Evolutionary conservation across 2,797 vertebrate species (phyloP), one percentile per base, ranked within the genome.

Genomic region (Rhinatrema bivittatum): DNA sequence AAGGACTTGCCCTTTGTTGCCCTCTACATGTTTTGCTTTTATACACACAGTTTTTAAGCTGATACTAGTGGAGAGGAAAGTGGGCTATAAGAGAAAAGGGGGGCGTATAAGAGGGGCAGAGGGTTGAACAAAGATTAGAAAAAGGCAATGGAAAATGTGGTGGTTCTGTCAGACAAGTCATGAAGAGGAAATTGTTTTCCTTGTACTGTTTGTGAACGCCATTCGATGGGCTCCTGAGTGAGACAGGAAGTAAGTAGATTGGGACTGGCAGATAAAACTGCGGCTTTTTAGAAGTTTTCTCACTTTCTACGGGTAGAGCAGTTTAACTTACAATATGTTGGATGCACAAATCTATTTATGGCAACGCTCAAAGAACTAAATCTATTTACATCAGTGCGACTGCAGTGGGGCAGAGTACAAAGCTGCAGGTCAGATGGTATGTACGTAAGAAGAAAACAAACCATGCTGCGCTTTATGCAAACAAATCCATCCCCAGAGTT

Each of bases 1-100:
- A 46, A 58, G 49, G 62, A 43, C 58, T 62, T 73, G 50, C 45
- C 53, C 50, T 31, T 22, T 30, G 47, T 31, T 61, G 53, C 48
- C 56, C 49, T 38, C 20, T 2, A n/a, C n/a, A n/a, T n/a, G n/a
- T n/a, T n/a, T n/a, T 30, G 14, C n/a, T 40, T 17, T 56, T 61
- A 50, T 36, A 21, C 28, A 45, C 46, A 20, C 34, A 21, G 16
- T 46, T 13, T 17, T 16, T 14, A 32, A 18, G 23, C 9, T 9
- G 8, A 14, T 18, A 31, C 24, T n/a, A 17, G 28, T 36, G 5
- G 19, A 5, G 4, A 3, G 2, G 16, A 20, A 33, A n/a, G 34
- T 48, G n/a, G 15, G 13, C 47, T 19, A 7, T 17, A n/a, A n/a
- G n/a, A n/a, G n/a, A n/a, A n/a, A n/a, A n/a, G 15, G 20, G n/a